Conservation (phyloP, 1,140 invertebrate species). For the Acromyrmex charruanus region DNA sequence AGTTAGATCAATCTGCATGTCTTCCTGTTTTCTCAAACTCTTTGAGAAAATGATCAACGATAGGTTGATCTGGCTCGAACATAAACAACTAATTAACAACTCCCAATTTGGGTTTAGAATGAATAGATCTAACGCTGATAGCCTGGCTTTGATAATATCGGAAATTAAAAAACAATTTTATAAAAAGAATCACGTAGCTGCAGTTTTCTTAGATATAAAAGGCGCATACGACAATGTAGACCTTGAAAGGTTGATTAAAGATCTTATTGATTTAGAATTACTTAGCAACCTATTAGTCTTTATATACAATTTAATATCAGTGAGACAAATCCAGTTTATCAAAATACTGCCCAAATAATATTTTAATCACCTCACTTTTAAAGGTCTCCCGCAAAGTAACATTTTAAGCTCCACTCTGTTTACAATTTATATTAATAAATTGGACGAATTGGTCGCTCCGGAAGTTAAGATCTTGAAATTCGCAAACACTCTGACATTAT, state of each 20-base stretch:
- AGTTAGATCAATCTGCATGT: background rate
- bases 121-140: background rate
- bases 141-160: too few species aligned
- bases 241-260: background rate
- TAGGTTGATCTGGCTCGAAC: background rate
- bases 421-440: too few species aligned
- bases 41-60: background rate
- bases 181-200: background rate
- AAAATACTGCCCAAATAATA: too few species aligned
- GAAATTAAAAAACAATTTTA: background rate
- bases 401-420: too few species aligned
- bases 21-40: background rate
- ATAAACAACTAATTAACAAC: background rate
- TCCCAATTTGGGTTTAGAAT: background rate
- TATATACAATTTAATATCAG: background rate
- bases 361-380: too few species aligned
- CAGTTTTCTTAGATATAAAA: background rate
- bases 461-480: too few species aligned
- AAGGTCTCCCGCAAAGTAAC: too few species aligned
- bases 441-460: too few species aligned
- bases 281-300: background rate
- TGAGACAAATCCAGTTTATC: background rate
- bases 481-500: too few species aligned
- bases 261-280: background rate
- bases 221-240: background rate